Conservation (phyloP, 2,113 vertebrate genomes). For the Varanus salvator region DNA sequence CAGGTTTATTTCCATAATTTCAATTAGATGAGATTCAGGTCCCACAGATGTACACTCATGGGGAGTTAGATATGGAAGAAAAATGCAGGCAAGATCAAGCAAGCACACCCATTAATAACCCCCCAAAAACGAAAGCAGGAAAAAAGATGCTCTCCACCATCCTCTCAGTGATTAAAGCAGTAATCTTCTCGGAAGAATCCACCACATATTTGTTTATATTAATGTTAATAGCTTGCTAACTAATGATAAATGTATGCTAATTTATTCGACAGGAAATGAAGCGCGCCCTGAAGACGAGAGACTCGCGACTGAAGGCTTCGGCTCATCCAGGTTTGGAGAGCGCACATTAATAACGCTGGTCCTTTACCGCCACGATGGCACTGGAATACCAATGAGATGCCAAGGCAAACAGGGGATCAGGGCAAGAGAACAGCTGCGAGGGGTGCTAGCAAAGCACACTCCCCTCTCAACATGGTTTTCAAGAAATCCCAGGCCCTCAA, state of each 20-base stretch:
- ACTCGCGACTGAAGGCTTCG: constrained; percentile 42
- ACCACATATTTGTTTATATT: constrained; percentile 60
- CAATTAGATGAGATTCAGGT: constrained; percentile 5
- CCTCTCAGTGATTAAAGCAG: constrained; percentile 42
- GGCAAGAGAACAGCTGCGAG: background rate
- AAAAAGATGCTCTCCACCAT: constrained; percentile 5
- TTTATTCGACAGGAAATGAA: constrained; percentile 67
- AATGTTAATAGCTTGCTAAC: constrained; percentile 66
- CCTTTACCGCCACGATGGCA: constrained; percentile 9
- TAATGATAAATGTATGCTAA: constrained; percentile 67
- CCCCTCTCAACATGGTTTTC: background rate
- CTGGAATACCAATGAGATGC: constrained; percentile 24
- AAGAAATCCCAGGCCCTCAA: background rate
- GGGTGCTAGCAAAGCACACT: background rate
- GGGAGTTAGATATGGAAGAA: background rate
- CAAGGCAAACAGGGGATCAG: background rate
- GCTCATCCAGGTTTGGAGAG: constrained; percentile 27
- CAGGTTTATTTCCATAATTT: constrained; percentile 2
- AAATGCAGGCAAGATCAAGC: background rate
- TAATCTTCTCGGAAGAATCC: constrained; percentile 53
- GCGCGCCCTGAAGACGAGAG: constrained; percentile 47
- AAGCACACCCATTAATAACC: background rate
- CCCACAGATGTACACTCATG: constrained; percentile 19
- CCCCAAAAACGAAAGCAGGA: background rate
- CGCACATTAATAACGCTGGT: constrained; percentile 12